Evolutionary conservation across 2,888 invertebrate genomes (phyloP).

Genomic region (Carcina quercana): DNA sequence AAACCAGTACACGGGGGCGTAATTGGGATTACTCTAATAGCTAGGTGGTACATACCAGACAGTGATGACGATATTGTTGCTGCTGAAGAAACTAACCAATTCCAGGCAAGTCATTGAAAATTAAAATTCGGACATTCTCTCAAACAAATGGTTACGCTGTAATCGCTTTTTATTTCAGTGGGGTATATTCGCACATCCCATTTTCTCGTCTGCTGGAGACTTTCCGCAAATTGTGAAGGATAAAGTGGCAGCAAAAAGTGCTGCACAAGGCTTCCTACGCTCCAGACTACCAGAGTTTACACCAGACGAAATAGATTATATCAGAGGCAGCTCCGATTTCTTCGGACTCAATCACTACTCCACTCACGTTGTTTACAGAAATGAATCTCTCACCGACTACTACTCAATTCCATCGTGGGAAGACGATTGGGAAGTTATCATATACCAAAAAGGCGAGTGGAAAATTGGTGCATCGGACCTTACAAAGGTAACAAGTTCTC

Average conservation of each 20-base stretch:
- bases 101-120: slow-evolving; percentile 43
- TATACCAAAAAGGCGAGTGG: slow-evolving; percentile 20
- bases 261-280: slow-evolving; percentile 65
- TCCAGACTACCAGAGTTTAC: slow-evolving; percentile 76
- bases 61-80: slow-evolving; percentile 24
- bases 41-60: slow-evolving; percentile 34
- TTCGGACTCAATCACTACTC: slow-evolving; percentile 82
- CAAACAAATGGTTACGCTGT: too few species aligned
- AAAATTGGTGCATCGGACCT: slow-evolving; percentile 14
- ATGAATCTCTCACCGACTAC: slow-evolving; percentile 23
- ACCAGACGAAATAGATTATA: slow-evolving; percentile 70
- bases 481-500: slow-evolving; percentile 17
- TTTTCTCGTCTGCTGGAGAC: slow-evolving; percentile 74
- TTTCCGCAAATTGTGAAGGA: slow-evolving; percentile 76
- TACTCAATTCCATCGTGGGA: slow-evolving; percentile 24
- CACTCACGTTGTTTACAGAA: slow-evolving; percentile 48
- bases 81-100: slow-evolving; percentile 39
- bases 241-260: slow-evolving; percentile 69
- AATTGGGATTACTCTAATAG: slow-evolving; percentile 20
- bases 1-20: slow-evolving; percentile 26
- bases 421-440: slow-evolving; percentile 25
- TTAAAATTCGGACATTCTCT: too few species aligned
- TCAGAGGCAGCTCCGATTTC: slow-evolving; percentile 77
- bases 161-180: slow-evolving; percentile 50
- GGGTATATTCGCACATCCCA: slow-evolving; percentile 76